Conservation (phyloP, 2,113 vertebrate genomes). For the Sphyrna mokarran region DNA sequence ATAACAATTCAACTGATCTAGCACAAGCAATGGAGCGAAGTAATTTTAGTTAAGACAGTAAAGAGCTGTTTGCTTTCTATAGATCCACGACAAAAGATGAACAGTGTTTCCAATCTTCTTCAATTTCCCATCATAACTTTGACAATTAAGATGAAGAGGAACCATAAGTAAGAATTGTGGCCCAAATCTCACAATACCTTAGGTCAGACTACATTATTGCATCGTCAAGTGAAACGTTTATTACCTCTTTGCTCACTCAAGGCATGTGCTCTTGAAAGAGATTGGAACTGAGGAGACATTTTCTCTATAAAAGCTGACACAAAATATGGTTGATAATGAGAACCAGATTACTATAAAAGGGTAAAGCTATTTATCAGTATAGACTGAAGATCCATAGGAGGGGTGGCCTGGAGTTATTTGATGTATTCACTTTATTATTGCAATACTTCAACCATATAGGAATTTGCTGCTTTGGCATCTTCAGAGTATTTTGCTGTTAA, state of each 20-base stretch:
- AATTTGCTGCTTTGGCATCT: slow-evolving; percentile 8
- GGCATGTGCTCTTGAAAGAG: neutral
- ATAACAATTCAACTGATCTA: neutral
- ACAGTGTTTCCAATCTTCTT: neutral
- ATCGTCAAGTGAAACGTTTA: slow-evolving; percentile 1
- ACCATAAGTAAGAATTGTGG: neutral
- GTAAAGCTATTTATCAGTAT: neutral
- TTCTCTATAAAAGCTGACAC: slow-evolving; percentile 13
- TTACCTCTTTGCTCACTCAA: neutral
- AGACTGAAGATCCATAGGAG: neutral
- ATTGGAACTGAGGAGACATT: neutral
- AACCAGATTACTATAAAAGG: slow-evolving; percentile 24
- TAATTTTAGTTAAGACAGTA: neutral
- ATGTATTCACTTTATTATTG: slow-evolving; percentile 13
- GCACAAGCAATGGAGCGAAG: neutral
- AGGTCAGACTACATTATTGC: neutral
- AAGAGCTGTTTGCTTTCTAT: neutral
- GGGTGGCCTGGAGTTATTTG: neutral
- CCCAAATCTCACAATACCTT: neutral
- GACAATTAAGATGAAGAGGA: neutral
- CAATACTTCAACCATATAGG: neutral
- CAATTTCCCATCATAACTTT: neutral
- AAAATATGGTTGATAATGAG: slow-evolving; percentile 19
- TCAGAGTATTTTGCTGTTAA: slow-evolving; percentile 6
- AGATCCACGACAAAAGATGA: neutral